These are phyloP conservation scores for Cistogaster globosa DNA, from an alignment of 2,888 invertebrate genomes.

Conservation along the genomic window DNA sequence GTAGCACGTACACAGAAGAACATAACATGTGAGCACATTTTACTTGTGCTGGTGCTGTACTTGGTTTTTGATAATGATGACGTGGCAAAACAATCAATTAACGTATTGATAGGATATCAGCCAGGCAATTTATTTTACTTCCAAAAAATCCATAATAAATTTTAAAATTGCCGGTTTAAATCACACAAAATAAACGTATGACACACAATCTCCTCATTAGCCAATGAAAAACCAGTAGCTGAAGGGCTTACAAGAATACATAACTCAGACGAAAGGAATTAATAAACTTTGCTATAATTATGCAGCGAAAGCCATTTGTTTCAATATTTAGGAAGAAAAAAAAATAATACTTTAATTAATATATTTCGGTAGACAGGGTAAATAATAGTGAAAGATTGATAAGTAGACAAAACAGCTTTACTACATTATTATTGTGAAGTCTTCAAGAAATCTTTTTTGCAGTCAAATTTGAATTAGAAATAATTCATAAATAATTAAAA, in stretches of 20 bases:
- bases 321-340: too few relatives aligned
- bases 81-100: constrained; percentile 73
- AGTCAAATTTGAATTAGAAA: too few relatives aligned
- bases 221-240: neutral
- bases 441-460: too few relatives aligned
- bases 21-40: constrained; percentile 15
- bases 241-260: neutral
- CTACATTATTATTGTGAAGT: too few relatives aligned
- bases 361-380: too few relatives aligned
- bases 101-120: constrained; percentile 72
- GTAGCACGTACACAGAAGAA: constrained; percentile 8
- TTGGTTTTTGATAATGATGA: constrained; percentile 68
- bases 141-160: constrained; percentile 70
- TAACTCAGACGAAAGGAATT: constrained; percentile 33
- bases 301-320: too few relatives aligned
- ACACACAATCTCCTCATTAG: neutral
- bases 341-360: too few relatives aligned
- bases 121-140: constrained; percentile 72
- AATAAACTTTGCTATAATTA: neutral
- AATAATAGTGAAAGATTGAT: too few relatives aligned
- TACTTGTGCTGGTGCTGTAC: constrained; percentile 19
- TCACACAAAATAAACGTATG: neutral
- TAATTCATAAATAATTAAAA: too few relatives aligned
- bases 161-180: constrained; percentile 63
- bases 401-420: too few relatives aligned